These are phyloP conservation scores for Melanotaenia pygmaea DNA, from an alignment of 2,797 vertebrate species.

Conservation along the genomic window DNA sequence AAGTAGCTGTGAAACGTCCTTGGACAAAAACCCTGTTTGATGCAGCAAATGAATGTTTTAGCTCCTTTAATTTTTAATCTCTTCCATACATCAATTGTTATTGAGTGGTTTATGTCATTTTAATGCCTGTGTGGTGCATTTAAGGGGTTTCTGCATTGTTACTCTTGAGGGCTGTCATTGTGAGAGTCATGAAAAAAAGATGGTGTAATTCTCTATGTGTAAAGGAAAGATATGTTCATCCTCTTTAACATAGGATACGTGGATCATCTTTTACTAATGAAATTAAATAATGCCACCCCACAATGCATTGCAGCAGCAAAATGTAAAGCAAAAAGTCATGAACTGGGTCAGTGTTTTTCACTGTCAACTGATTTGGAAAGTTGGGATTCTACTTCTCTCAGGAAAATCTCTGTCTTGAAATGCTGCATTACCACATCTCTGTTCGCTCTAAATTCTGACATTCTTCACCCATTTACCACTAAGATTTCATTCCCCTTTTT, in stretches of 20 bases:
- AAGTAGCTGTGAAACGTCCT: background rate
- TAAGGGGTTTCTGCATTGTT: background rate
- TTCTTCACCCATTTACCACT: background rate
- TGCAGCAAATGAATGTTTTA: background rate
- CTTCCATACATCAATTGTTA: background rate
- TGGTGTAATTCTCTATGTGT: background rate
- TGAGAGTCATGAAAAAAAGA: background rate
- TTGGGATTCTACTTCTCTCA: too few species aligned
- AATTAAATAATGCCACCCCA: background rate
- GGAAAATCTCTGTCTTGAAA: background rate
- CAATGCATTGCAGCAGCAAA: background rate
- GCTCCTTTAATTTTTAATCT: background rate
- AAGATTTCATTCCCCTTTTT: background rate
- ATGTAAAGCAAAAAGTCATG: background rate
- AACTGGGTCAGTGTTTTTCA: background rate
- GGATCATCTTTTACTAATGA: background rate
- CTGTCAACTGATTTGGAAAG: too few species aligned
- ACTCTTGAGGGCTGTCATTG: background rate
- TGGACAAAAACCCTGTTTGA: background rate
- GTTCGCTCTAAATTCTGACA: background rate
- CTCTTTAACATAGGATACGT: background rate
- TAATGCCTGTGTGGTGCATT: background rate
- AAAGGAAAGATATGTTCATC: background rate
- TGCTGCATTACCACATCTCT: background rate
- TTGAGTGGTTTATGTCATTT: background rate